These are phyloP conservation scores for Thecophora atra DNA, from an alignment of 2,888 invertebrate species.

Conservation along the genomic window DNA sequence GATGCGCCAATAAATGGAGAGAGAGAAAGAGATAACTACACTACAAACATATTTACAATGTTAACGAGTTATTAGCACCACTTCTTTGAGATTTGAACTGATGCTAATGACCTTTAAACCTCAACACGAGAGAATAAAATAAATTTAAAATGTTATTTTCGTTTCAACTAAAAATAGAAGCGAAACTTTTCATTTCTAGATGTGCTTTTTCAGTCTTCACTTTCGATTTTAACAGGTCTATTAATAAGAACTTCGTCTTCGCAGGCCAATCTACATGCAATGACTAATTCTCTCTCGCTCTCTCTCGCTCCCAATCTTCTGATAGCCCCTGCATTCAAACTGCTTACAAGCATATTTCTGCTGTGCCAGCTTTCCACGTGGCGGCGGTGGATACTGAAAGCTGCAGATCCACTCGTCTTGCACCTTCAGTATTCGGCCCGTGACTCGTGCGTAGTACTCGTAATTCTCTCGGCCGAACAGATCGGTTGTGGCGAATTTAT, in stretches of 20 bases:
- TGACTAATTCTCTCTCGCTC: neutral
- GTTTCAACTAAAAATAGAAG: slow-evolving; percentile 10
- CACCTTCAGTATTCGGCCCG: slow-evolving; percentile 89
- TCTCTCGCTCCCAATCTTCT: neutral
- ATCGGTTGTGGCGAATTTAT: slow-evolving; percentile 95
- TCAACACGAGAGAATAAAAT: neutral
- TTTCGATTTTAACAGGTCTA: neutral
- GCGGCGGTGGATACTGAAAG: slow-evolving; percentile 86
- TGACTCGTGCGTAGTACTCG: slow-evolving; percentile 94
- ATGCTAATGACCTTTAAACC: neutral
- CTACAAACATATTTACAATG: too few relatives aligned
- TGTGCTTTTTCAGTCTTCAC: neutral
- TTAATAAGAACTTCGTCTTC: neutral
- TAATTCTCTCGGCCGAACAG: slow-evolving; percentile 94
- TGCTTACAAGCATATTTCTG: slow-evolving; percentile 75
- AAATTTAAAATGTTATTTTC: slow-evolving; percentile 8
- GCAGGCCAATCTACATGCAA: neutral
- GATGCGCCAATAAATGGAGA: too few relatives aligned
- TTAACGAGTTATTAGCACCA: too few relatives aligned
- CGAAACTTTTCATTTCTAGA: neutral
- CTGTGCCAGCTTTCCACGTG: slow-evolving; percentile 72
- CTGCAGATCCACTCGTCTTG: slow-evolving; percentile 97
- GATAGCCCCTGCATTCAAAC: neutral
- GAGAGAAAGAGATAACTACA: too few relatives aligned
- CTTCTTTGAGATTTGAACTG: neutral